Evolutionary conservation across 2,113 vertebrate genomes (phyloP), one percentile per base, ranked within the genome.

Genomic region (Marmota monax): DNA sequence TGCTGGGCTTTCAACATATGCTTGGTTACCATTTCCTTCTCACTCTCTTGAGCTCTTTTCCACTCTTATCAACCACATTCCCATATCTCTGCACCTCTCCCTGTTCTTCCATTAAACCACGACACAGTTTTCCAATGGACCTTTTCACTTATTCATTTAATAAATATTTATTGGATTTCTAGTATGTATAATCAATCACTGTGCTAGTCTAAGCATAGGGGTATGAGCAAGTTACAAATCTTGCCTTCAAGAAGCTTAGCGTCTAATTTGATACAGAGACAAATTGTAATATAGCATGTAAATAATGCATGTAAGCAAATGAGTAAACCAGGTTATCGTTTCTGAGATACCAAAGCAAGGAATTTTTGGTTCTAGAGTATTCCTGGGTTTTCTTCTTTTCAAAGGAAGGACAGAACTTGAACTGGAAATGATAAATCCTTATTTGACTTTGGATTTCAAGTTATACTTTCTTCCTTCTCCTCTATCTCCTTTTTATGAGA

Each of bases 221-320:
- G 4, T 58, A 12, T 48, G 6, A 76, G 12, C 27, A 91, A 76
- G 34, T 58, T 69, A 39, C 22, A 76, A 32, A 4, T 39, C 39
- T 85, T 78, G 12, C 18, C 18, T 63, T 76, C 14, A 76, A 67
- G 56, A 84, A 48, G 25, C 42, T 83, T 37, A 37, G 69, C n/a
- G 22, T 37, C 70, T 77, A 67, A 76, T 48, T 5, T 2, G 29
- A 84, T 34, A 29, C n/a, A 42, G 5, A 69, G 7, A n/a, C 17
- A 82, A 56, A 39, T 69, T 53, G 17, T 65, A 67, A 48, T 34
- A 74, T 20, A 4, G 39, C 32, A 32, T 67, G 5, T 12, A 25
- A 9, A 17, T 1, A 29, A 72, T 3, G 4, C 29, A 61, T 42
- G 1, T 25, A n/a, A 39, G 3, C 14, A 27, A 1, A 1, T 17